Evolutionary conservation across 2,888 invertebrate species (phyloP).

Genomic region (Rhimphoctona megacephalus): DNA sequence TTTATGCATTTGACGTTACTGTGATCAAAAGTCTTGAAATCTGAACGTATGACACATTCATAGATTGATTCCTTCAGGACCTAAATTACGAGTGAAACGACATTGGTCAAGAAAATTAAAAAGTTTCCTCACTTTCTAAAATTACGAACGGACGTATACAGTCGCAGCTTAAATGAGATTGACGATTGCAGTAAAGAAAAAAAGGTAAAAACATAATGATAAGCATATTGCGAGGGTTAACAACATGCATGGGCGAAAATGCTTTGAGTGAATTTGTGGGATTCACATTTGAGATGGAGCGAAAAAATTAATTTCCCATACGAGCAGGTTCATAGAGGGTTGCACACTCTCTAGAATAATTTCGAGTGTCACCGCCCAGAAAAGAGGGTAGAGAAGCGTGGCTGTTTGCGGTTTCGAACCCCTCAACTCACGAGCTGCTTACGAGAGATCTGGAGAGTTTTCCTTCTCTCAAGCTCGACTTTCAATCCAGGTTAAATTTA

Average conservation of each 20-base stretch:
- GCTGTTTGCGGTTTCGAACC: slow-evolving; percentile 28
- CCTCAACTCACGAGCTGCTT: slow-evolving; percentile 32
- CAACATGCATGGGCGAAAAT: background rate
- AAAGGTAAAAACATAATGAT: background rate
- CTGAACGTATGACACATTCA: background rate
- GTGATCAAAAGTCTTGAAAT: slow-evolving; percentile 24
- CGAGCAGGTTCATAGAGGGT: slow-evolving; percentile 16
- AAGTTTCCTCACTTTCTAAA: slow-evolving; percentile 26
- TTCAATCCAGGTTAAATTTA: slow-evolving; percentile 57
- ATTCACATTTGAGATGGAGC: slow-evolving; percentile 30
- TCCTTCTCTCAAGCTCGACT: slow-evolving; percentile 30
- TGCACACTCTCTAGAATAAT: slow-evolving; percentile 52
- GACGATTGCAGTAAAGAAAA: background rate
- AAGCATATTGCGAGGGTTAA: slow-evolving; percentile 1
- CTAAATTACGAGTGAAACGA: slow-evolving; percentile 49
- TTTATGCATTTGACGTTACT: background rate
- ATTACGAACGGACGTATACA: slow-evolving; percentile 29
- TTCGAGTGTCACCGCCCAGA: slow-evolving; percentile 23
- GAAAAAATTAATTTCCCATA: slow-evolving; percentile 59
- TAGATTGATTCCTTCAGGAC: background rate
- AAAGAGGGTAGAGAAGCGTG: background rate
- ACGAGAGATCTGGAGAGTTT: slow-evolving; percentile 36
- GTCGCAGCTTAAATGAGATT: slow-evolving; percentile 32
- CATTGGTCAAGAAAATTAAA: slow-evolving; percentile 19
- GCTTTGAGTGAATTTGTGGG: slow-evolving; percentile 31